A percentile compares a stretch with the other conserved stretches of the same genome.
These are phyloP conservation scores for Aspidoscelis tigris DNA, from an alignment of 2,113 vertebrate species.

Conservation along the genomic window DNA sequence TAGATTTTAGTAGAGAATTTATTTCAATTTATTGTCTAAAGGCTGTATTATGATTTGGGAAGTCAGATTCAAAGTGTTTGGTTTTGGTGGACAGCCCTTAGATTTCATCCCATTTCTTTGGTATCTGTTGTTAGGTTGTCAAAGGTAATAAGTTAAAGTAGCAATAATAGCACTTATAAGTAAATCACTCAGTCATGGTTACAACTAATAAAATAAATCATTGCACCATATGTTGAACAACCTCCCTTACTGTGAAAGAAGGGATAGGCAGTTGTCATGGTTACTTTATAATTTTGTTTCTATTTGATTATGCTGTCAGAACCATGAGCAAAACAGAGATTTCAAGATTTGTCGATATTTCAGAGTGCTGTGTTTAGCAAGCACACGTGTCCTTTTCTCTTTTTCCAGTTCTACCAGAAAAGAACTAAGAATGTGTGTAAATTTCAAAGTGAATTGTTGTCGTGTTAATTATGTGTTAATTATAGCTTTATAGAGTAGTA, in stretches of 20 bases:
- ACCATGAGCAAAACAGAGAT: background rate
- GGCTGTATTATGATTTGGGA: background rate
- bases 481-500: background rate
- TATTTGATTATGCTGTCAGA: conserved; percentile 3
- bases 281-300: conserved; percentile 24
- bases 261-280: conserved; percentile 35
- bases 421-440: background rate
- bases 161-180: background rate
- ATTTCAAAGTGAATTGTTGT: background rate
- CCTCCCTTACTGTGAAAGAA: background rate
- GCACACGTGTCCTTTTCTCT: background rate
- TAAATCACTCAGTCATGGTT: conserved; percentile 4
- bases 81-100: background rate
- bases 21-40: background rate
- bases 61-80: background rate
- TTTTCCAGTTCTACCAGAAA: rapidly evolving
- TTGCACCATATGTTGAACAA: background rate
- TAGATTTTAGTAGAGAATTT: background rate
- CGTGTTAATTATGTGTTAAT: background rate
- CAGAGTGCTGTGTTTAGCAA: background rate
- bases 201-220: conserved; percentile 5
- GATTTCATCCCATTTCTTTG: background rate
- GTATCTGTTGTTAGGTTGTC: background rate
- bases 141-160: background rate
- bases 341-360: background rate